Base-by-base conservation (phyloP, 2,113 vertebrate genomes). In the Oreotrochilus melanogaster region DNA sequence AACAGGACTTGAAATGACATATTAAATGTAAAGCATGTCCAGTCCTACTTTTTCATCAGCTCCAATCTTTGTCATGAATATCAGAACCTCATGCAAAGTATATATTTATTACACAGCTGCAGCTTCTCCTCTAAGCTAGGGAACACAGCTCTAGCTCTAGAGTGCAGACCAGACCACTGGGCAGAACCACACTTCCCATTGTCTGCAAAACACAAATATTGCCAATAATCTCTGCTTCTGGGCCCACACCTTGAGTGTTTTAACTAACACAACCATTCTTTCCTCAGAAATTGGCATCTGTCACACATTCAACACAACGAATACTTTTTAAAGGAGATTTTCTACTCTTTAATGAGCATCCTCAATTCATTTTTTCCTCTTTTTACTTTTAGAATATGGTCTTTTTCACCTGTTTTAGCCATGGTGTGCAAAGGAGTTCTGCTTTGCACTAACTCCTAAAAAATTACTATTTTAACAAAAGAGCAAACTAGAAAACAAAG, bases 81-180 rank as follows among this genome's bases (percentile, higher is more conserved):
- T 74, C 81, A 71, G 78, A 43, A 54, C 58, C 89, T 89, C 47
- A 78, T 78, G 47, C 18, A 4, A 78, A 78, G 85, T 80, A 43
- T 76, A 67, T 85, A 86, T 90, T 96, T 57, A 89, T 89, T 79
- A 43, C 94, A 86, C 91, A 95, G 92, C 96, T 95, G 93, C 89
- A 92, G 81, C 84, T 91, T 70, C 91, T 97, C 70, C 95, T 93
- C 83, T 69, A 31, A 91, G 89, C 91, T 89, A 39, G 86, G 60
- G 71, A 64, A 72, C 80, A 69, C 95, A 97, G 95, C 96, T 96
- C 95, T 67, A 96, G 93, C 84, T 91, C 25, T 54, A 47, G 66
- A 48, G n/a, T 80, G 88, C 78, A 70, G 78, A 82, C 28, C 96
- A 97, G 96, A 93, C 95, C 95, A 89, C 60, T 78, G 67, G 82